A percentile compares a stretch with the other conserved stretches of the same genome.
Evolutionary conservation across 2,797 vertebrate species (phyloP).

Genomic region (Pelochelys cantorii): DNA sequence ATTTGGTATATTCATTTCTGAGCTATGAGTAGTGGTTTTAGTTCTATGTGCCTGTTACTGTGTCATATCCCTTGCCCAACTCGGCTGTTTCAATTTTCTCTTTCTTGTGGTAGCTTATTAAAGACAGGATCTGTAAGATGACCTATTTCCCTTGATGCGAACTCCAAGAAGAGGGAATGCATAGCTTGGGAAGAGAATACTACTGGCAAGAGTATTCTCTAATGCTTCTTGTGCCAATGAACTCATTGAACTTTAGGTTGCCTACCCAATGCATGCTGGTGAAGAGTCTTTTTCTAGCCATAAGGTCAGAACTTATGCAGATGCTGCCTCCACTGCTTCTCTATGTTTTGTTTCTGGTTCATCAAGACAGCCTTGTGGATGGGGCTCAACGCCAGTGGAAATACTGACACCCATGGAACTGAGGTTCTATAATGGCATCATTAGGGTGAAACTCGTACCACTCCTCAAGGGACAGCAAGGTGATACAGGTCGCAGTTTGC

Average conservation of each 20-base stretch:
- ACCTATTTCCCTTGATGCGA: neutral
- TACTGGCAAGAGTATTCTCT: neutral
- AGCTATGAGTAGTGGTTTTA: neutral
- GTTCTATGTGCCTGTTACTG: neutral
- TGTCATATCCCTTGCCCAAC: neutral
- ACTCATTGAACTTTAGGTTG: neutral
- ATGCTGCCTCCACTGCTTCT: neutral
- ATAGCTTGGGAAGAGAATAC: neutral
- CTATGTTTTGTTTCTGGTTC: neutral
- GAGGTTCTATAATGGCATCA: neutral
- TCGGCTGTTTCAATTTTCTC: neutral
- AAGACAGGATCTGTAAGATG: neutral
- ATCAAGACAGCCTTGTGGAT: neutral
- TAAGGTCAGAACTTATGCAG: neutral
- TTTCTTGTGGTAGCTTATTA: neutral
- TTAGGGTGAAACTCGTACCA: neutral
- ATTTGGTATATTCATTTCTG: neutral
- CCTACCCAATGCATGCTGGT: neutral
- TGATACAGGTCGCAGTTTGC: conserved; percentile 21
- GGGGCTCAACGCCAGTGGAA: neutral
- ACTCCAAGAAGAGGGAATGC: neutral
- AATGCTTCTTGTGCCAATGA: neutral
- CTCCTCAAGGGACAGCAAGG: neutral
- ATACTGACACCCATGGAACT: neutral
- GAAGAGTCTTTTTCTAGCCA: neutral